Evolutionary conservation across 2,888 invertebrate species (phyloP), one percentile per base, ranked within the genome.

Genomic region (Yponomeuta plumbellus): DNA sequence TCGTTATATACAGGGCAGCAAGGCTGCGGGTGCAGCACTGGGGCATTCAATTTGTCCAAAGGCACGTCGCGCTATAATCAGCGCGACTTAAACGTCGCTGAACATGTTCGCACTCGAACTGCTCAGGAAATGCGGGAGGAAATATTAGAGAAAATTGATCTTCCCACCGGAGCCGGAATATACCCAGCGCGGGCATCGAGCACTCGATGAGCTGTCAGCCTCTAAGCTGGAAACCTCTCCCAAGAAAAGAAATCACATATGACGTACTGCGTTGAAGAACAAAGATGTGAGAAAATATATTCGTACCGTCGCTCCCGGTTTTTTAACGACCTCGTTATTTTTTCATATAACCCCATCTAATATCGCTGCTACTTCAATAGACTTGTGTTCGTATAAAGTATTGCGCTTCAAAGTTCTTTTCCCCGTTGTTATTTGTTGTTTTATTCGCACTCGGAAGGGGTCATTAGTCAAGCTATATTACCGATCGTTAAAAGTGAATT

Each of bases 381-480:
- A 17, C 17, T 17, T 2, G 17, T 52, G 17, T 11, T 17, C 44
- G 17, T 17, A 17, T 17, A 52, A 52, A 13, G 17, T 17, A 17
- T 44, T 44, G 4, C 17, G 44, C 10, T 3, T 44, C 5, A 3
- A 44, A 52, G 44, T 52, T 17, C 44, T 52, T 52, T 52, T 17
- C 17, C 44, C 17, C 44, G 17, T 52, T 52, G 13, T 52, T 52
- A 52, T 59, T 59, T 59, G 59, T 59, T 59, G 22, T 20, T 61
- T 39, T 17, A 26, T 34, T 11, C 61, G 26, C 44, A 75, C 72
- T 76, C 78, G 80, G 72, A 74, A 79, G 75, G 74, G 73, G 70
- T 74, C 77, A 78, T 81, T 80, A 80, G 76, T 78, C 73, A 75
- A 73, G 69, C 72, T 66, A 66, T 66, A 69, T 44, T 44, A 21